Base-by-base conservation (phyloP, 2,113 vertebrate genomes). In the Nothocercus julius region DNA sequence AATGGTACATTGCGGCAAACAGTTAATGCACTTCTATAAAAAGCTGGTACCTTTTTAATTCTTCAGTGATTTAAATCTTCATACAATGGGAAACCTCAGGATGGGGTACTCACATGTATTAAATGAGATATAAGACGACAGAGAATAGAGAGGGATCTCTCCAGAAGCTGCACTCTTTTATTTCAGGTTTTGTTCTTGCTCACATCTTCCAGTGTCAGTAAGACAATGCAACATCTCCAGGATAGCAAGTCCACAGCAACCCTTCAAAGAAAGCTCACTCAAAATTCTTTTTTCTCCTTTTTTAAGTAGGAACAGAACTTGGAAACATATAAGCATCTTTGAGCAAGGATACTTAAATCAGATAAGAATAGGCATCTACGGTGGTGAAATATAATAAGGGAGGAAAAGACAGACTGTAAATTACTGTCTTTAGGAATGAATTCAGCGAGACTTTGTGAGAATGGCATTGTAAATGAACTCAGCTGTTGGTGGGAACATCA, bases 281-380 rank as follows among this genome's bases (percentile, higher is more conserved):
- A 81, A 89, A 78, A 64, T 87, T 81, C 49, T 85, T 54, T 81
- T 42, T 16, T 79, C 38, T 45, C 61, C 18, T 82, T 91, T 84
- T 80, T 19, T 19, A 82, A 85, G 44, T 32, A 32, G 21, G 73
- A 91, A 72, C 5, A 27, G 5, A 89, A 74, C 73, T 85, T 73
- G n/a, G 95, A 96, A 95, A 85, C 75, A n/a, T 83, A 13, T 63
- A 91, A 89, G 36, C 19, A 40, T 36, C 22, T 94, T 73, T 96
- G 77, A 85, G 49, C 45, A 89, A 94, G 45, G 38, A 22, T 75
- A 89, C n/a, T 90, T 34, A 36, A 87, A 82, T 42, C 70, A 83
- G 83, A 75, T 56, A 82, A 80, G 83, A 83, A 74, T 32, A 77
- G 21, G 11, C 10, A 40, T 68, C 38, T 88, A 72, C 66, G 40